A percentile compares a stretch with the other conserved stretches of the same genome.
These are phyloP conservation scores for Tetranychus urticae DNA, from an alignment of 1,140 invertebrate genomes.

Conservation along the genomic window DNA sequence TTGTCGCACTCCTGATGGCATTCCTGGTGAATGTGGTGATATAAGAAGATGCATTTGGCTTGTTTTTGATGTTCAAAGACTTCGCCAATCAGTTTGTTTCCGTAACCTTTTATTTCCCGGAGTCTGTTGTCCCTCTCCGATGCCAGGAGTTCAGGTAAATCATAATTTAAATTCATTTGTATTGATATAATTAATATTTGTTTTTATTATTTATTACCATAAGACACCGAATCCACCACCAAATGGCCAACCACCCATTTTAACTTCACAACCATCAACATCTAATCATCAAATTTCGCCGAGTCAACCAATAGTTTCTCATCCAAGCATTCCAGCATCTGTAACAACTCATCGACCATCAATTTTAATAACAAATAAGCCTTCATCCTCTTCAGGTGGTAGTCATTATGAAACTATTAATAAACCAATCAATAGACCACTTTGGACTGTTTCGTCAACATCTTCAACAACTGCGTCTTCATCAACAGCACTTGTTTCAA, in stretches of 20 bases:
- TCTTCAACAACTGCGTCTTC: too few species aligned
- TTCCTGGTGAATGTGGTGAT: constrained; percentile 56
- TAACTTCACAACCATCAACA: not conserved
- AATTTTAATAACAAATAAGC: not conserved
- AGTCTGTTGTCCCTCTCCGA: constrained; percentile 49
- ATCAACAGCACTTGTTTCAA: too few species aligned
- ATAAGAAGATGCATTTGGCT: constrained; percentile 65
- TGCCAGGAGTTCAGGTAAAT: not conserved
- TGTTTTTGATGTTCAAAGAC: constrained; percentile 48
- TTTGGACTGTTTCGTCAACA: not conserved
- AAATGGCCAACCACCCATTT: not conserved
- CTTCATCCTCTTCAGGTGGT: not conserved
- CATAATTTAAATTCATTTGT: not conserved
- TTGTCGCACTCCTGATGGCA: constrained; percentile 40
- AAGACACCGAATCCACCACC: not conserved
- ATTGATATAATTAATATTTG: too few species aligned
- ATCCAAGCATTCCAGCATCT: not conserved
- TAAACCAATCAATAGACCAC: not conserved
- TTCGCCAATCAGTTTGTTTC: constrained; percentile 67
- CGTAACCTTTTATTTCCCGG: constrained; percentile 72
- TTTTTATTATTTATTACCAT: too few species aligned
- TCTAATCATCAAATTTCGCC: not conserved
- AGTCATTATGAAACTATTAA: not conserved
- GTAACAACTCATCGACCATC: not conserved
- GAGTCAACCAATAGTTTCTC: not conserved